A percentile compares a stretch with the other conserved stretches of the same genome.
These are phyloP conservation scores for Argya squamiceps DNA, from an alignment of 2,797 vertebrate species.

Conservation along the genomic window DNA sequence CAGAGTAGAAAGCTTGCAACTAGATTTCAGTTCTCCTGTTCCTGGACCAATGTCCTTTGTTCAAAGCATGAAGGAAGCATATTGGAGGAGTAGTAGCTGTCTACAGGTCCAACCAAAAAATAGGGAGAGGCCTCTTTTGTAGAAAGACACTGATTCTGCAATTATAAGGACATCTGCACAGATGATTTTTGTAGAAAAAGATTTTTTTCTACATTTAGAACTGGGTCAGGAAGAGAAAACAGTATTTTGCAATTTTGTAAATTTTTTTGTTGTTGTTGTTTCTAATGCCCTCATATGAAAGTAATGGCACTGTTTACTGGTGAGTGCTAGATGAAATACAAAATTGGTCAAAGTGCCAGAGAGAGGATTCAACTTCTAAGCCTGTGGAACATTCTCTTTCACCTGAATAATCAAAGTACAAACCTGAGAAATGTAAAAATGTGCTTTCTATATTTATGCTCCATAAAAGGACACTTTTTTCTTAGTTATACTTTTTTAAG, in stretches of 20 bases:
- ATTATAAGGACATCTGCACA: background rate
- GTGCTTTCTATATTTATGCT: background rate
- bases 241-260: background rate
- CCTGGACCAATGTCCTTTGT: background rate
- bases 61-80: fast-evolving
- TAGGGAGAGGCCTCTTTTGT: background rate
- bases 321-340: background rate
- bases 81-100: background rate
- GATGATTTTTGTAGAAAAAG: background rate
- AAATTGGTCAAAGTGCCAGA: background rate
- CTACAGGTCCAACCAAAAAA: background rate
- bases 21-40: background rate
- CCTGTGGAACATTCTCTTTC: background rate
- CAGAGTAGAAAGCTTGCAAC: background rate
- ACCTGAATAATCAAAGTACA: background rate
- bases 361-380: background rate
- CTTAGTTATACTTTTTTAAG: background rate
- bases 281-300: background rate
- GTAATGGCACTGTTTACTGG: background rate
- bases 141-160: background rate
- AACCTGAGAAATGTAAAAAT: background rate
- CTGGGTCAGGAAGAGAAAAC: background rate
- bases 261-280: background rate
- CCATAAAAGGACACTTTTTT: background rate
- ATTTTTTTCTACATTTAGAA: background rate